A percentile compares a stretch with the other conserved stretches of the same genome.
Evolutionary conservation across 2,113 vertebrate genomes (phyloP).

Genomic region (Garra rufa): DNA sequence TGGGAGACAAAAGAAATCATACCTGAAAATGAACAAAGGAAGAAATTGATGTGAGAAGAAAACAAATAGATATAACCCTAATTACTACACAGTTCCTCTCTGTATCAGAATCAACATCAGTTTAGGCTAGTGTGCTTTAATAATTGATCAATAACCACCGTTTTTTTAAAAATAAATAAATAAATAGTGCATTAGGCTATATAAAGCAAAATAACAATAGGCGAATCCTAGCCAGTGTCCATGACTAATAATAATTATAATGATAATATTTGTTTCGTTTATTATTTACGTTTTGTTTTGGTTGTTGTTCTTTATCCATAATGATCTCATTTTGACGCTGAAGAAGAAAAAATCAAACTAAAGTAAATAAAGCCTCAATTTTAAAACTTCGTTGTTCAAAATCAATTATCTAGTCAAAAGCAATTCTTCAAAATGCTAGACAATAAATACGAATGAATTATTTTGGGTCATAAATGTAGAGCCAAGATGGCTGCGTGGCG

Average conservation of each 20-base stretch:
- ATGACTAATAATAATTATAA: neutral
- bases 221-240: neutral
- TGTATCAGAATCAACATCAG: neutral
- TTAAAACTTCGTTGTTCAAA: too few relatives aligned
- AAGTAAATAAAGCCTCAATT: neutral
- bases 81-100: neutral
- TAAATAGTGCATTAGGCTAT: neutral
- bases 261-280: neutral
- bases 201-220: neutral
- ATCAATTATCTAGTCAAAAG: neutral
- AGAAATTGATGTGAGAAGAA: neutral
- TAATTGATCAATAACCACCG: neutral
- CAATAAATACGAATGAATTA: neutral
- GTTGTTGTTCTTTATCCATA: neutral
- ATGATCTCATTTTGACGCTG: neutral
- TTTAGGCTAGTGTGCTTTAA: neutral
- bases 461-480: neutral
- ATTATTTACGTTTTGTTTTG: neutral
- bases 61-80: neutral
- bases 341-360: neutral
- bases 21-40: conserved; percentile 11
- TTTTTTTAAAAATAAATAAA: neutral
- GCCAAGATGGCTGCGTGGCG: conserved; percentile 49
- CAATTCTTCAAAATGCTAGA: neutral
- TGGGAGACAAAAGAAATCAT: conserved; percentile 15